A percentile compares a stretch with the other conserved stretches of the same genome.
phyloP scores from a whole-genome alignment of 2,797 vertebrate species.

The Enteromius fasciolatus region DNA sequence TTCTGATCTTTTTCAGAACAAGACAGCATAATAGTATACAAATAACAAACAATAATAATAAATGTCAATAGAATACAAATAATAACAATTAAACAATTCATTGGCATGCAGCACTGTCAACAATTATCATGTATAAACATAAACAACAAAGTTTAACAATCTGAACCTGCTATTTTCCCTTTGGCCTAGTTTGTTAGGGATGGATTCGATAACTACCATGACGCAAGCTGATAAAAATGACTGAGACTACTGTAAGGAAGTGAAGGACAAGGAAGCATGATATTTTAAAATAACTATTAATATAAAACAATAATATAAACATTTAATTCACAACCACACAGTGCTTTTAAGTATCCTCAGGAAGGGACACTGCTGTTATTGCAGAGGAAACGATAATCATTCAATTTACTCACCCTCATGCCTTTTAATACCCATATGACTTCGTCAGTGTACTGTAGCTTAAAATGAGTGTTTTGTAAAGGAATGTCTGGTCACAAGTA shows the following conservation, averaged over 20 bases:
- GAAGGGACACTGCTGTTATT: neutral
- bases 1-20: neutral
- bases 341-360: neutral
- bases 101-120: neutral
- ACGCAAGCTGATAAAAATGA: neutral
- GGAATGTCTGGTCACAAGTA: neutral
- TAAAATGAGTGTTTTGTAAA: neutral
- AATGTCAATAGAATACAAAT: neutral
- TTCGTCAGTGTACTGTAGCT: neutral
- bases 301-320: neutral
- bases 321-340: neutral
- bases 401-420: too few species aligned
- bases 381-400: neutral
- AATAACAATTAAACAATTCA: neutral
- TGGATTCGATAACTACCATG: constrained; percentile 2
- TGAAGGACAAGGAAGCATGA: neutral
- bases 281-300: too few species aligned
- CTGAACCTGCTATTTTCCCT: neutral
- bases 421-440: neutral
- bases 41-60: neutral
- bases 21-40: neutral
- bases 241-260: neutral
- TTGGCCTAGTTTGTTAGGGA: constrained; percentile 20
- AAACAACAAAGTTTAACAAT: neutral
- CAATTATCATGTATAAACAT: constrained; percentile 15